Conservation (phyloP, 2,888 invertebrate species). For the Harpalus rubripes region DNA sequence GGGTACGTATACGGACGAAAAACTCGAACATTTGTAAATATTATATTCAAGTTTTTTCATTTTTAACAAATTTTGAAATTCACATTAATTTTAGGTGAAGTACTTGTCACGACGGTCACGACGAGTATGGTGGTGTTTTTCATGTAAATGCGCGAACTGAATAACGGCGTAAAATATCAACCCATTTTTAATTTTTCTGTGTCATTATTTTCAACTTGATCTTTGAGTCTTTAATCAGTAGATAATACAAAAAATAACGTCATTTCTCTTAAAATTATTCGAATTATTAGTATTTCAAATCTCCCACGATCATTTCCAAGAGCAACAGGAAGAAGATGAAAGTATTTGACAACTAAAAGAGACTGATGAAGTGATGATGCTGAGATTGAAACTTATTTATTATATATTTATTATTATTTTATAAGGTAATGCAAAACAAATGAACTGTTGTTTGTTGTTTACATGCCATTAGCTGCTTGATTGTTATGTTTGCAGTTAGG, state of each 20-base stretch:
- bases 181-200: slow-evolving; percentile 31
- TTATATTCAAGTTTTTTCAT: slow-evolving; percentile 82
- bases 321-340: slow-evolving; percentile 23
- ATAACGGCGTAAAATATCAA: slow-evolving; percentile 2
- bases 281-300: slow-evolving; percentile 38
- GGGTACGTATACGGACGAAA: slow-evolving; percentile 88
- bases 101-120: slow-evolving; percentile 63
- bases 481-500: slow-evolving; percentile 52
- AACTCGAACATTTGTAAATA: slow-evolving; percentile 90
- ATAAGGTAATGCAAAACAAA: slow-evolving; percentile 50
- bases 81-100: slow-evolving; percentile 63
- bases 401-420: slow-evolving; percentile 42
- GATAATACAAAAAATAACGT: slow-evolving; percentile 9
- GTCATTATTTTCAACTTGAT: too few relatives aligned
- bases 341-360: slow-evolving; percentile 43
- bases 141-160: slow-evolving; percentile 17
- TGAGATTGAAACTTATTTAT: slow-evolving; percentile 39
- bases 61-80: slow-evolving; percentile 66
- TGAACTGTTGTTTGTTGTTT: neutral
- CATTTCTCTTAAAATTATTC: slow-evolving; percentile 17
- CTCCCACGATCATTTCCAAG: slow-evolving; percentile 35
- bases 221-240: neutral
- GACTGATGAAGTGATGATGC: slow-evolving; percentile 4
- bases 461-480: slow-evolving; percentile 58
- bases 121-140: slow-evolving; percentile 7